Conservation (phyloP, 1,140 invertebrate species). For the Anoplophora glabripennis region DNA sequence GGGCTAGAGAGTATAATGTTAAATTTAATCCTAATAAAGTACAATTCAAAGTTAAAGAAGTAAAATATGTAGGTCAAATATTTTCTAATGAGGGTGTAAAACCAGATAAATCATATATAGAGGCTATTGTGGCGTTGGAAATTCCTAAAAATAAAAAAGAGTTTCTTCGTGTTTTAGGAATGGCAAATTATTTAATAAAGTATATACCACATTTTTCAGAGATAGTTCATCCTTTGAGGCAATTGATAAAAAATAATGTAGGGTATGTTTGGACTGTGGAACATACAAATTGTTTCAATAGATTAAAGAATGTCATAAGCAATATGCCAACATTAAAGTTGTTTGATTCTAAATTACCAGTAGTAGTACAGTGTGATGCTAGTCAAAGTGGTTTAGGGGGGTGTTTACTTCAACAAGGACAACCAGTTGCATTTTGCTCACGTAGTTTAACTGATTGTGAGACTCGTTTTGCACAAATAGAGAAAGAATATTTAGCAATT, state of each 20-base stretch:
- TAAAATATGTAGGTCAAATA: constrained; percentile 26
- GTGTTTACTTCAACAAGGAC: constrained; percentile 18
- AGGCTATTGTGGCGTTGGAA: constrained; percentile 20
- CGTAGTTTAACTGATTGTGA: constrained; percentile 7
- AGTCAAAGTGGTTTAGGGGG: constrained; percentile 21
- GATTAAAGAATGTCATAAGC: constrained; percentile 9
- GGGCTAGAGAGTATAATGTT: constrained; percentile 12
- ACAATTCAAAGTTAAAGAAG: constrained; percentile 23
- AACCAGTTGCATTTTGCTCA: constrained; percentile 3
- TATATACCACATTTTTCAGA: constrained; percentile 22
- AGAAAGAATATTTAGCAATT: constrained; percentile 8
- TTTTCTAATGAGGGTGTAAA: constrained; percentile 19
- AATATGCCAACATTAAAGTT: constrained; percentile 5
- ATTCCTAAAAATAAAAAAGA: constrained; percentile 27
- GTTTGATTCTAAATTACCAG: constrained; percentile 10
- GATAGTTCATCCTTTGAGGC: constrained; percentile 15
- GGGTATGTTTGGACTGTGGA: constrained; percentile 9
- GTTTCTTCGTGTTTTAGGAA: constrained; percentile 22
- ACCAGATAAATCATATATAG: constrained; percentile 18
- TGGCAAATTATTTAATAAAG: constrained; percentile 27
- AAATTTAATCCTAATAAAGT: constrained; percentile 26
- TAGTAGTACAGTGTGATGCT: constrained; percentile 21
- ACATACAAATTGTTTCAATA: background rate
- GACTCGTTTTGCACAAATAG: constrained; percentile 9
- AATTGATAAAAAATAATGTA: constrained; percentile 11